A percentile compares a stretch with the other conserved stretches of the same genome.
These are phyloP conservation scores for Rhaphigaster nebulosa DNA, from an alignment of 2,888 invertebrate species.

Conservation along the genomic window DNA sequence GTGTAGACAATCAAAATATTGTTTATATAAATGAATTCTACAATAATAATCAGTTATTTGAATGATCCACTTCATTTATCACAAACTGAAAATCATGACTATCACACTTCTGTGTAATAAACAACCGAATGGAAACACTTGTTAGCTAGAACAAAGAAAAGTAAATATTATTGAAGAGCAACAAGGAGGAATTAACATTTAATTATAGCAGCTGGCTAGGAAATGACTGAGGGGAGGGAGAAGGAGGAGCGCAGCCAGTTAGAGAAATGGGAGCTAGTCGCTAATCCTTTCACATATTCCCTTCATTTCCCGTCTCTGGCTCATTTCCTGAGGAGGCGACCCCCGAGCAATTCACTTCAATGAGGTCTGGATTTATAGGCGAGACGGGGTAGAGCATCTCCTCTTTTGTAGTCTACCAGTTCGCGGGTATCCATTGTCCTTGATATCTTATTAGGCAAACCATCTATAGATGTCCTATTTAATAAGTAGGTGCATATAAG, in stretches of 20 bases:
- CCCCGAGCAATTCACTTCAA: constrained; percentile 45
- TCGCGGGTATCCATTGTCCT: neutral
- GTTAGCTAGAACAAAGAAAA: neutral
- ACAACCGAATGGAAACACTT: neutral
- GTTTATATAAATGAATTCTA: no score
- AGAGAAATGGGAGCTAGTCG: constrained; percentile 17
- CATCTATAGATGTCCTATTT: neutral
- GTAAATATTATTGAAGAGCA: neutral
- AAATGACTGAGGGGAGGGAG: neutral
- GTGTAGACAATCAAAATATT: no score
- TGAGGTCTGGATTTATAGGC: constrained; percentile 41
- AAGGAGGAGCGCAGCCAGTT: neutral
- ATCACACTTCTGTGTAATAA: no score
- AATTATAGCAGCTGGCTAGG: neutral
- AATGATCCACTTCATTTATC: no score
- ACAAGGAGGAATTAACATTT: neutral
- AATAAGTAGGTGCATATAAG: neutral
- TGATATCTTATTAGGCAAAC: neutral
- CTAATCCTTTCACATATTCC: constrained; percentile 52
- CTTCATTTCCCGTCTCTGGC: constrained; percentile 49
- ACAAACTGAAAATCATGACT: no score
- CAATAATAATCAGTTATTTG: no score
- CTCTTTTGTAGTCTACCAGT: constrained; percentile 20
- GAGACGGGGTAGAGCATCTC: neutral
- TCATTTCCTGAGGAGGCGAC: constrained; percentile 49